phyloP scores from a whole-genome alignment of 2,113 vertebrate species.

The Spizaetus ornatus region DNA sequence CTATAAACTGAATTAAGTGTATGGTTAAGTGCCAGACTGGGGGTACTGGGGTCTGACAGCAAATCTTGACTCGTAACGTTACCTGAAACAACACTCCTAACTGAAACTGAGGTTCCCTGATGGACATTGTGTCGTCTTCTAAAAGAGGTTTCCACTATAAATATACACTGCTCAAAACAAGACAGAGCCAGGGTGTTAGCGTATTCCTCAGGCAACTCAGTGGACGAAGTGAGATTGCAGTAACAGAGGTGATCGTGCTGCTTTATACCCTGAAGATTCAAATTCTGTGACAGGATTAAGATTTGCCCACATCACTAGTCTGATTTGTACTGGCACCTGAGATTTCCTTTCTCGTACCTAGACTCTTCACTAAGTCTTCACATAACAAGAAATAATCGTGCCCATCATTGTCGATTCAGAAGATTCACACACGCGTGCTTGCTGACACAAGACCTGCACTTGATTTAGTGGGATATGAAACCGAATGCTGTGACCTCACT shows the following conservation, averaged over 20 bases:
- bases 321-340: not conserved
- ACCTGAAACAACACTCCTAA: not conserved
- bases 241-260: not conserved
- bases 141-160: not conserved
- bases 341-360: not conserved
- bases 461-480: not conserved
- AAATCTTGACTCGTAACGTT: rapidly evolving
- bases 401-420: not conserved
- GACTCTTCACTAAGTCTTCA: not conserved
- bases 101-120: not conserved
- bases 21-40: not conserved
- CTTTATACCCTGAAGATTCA: not conserved
- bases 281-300: not conserved
- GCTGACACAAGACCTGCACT: not conserved
- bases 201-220: not conserved
- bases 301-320: not conserved
- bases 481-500: not conserved
- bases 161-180: not conserved
- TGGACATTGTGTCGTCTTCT: not conserved
- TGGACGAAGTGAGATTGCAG: not conserved
- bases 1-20: not conserved
- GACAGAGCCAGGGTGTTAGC: not conserved
- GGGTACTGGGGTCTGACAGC: not conserved
- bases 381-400: not conserved
- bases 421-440: rapidly evolving